These are phyloP conservation scores for Caloenas nicobarica DNA, from an alignment of 2,113 vertebrate species.

Conservation along the genomic window DNA sequence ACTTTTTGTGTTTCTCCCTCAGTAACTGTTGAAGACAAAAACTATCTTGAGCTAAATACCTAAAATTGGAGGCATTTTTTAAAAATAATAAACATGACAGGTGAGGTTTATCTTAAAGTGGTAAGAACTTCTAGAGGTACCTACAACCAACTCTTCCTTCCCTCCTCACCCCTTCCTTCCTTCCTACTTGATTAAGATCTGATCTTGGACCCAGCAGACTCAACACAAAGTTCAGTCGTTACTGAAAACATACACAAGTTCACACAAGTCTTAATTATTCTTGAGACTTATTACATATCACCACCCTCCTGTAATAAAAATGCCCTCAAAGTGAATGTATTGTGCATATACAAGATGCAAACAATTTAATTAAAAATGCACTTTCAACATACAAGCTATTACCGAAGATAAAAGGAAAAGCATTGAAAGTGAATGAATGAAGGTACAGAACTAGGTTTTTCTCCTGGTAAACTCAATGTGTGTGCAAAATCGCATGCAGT, in stretches of 20 bases:
- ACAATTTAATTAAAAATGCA: constrained; percentile 44
- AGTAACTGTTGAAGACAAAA: not conserved
- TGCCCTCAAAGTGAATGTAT: constrained; percentile 19
- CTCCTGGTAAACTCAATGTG: not conserved
- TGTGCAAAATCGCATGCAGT: not conserved
- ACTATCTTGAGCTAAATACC: not conserved
- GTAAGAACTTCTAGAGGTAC: not conserved
- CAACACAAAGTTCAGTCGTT: constrained; percentile 38
- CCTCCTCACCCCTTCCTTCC: not conserved
- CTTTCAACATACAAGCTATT: constrained; percentile 19
- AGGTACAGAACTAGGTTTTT: not conserved
- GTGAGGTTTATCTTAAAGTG: not conserved
- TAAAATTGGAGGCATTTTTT: not conserved
- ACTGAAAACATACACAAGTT: constrained; percentile 40
- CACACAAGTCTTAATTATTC: constrained; percentile 60
- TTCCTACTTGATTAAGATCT: constrained; percentile 25
- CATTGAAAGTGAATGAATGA: not conserved
- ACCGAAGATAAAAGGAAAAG: constrained; percentile 21
- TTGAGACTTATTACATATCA: constrained; percentile 40
- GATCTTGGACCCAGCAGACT: constrained; percentile 22
- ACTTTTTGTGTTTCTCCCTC: not conserved
- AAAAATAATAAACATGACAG: not conserved
- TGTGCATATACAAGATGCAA: constrained; percentile 23
- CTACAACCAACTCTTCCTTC: not conserved
- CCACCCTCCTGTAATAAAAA: constrained; percentile 34